phyloP scores from a whole-genome alignment of 2,113 vertebrate species.

The Dermatemys mawii region DNA sequence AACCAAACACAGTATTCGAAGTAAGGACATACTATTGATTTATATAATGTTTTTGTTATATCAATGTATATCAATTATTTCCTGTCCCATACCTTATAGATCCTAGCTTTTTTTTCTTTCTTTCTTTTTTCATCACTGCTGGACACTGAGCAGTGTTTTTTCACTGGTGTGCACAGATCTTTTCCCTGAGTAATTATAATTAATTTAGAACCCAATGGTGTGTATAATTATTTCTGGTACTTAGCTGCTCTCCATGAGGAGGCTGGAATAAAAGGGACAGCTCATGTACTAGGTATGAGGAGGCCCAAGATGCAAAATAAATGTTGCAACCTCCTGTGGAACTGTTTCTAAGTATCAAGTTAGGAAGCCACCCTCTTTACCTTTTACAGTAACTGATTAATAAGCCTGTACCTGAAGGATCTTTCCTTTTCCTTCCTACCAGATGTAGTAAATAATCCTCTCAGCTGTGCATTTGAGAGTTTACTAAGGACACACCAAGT shows the following conservation, averaged over 20 bases:
- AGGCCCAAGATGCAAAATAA: not conserved
- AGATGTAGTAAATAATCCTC: not conserved
- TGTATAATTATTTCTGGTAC: not conserved
- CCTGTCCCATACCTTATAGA: not conserved
- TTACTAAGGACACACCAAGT: not conserved
- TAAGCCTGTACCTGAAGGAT: not conserved
- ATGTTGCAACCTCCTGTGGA: not conserved
- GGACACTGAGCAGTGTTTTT: not conserved
- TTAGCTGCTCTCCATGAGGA: not conserved
- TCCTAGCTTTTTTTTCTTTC: not conserved
- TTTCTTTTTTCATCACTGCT: not conserved
- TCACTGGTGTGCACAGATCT: not conserved
- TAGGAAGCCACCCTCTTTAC: not conserved
- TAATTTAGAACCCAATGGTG: not conserved
- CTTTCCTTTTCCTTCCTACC: not conserved
- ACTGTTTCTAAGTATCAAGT: not conserved
- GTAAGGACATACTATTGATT: not conserved
- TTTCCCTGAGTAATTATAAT: not conserved
- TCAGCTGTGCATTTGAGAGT: not conserved
- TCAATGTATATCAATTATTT: not conserved
- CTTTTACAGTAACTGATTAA: not conserved
- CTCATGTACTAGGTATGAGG: not conserved
- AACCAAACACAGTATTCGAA: not conserved
- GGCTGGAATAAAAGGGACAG: not conserved
- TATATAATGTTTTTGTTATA: not conserved